Evolutionary conservation across 2,888 invertebrate species (phyloP), one percentile per base, ranked within the genome.

Genomic region (Lithodes maja): DNA sequence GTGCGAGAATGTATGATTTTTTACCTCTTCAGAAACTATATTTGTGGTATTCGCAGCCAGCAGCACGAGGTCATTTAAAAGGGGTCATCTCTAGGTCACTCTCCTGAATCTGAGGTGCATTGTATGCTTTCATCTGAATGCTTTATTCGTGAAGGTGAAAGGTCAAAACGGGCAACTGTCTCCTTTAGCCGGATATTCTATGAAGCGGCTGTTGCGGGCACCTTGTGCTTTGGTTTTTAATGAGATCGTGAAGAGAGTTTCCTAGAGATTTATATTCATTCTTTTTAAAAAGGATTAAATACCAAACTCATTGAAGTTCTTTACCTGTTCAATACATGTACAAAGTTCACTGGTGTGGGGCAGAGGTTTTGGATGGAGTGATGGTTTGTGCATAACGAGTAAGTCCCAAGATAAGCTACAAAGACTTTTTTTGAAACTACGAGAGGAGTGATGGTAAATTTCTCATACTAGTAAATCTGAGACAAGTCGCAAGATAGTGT

Each of bases 301-400:
- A 74, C 17, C 74, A 71, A 71, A 83, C 71, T 74, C 54, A 17
- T 50, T 75, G 54, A 17, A 74, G 54, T 75, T 75, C 84, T 78
- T 55, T 75, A 75, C 53, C 55, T 83, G 81, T 75, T 84, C 75
- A 75, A 17, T 54, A 84, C 75, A 84, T 84, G 84, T 84, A 84
- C 84, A 84, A 84, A 84, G 84, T 84, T 84, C 84, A 74, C 84
- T 55, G 84, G 75, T 75, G 84, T 75, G 54, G 33, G 74, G 84
- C 84, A 84, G 75, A 75, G 84, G 84, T 75, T n/a, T 54, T 75
- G 84, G 75, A 55, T 75, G 83, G 33, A 33, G 33, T 33, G 33
- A 33, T 33, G 33, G 33, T 33, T 33, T 33, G 33, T 33, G 33
- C 33, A 33, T 33, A 33, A 33, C 33, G 33, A 33, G 33, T 33